Evolutionary conservation across 2,797 vertebrate species (phyloP).

Genomic region (Helostoma temminkii): DNA sequence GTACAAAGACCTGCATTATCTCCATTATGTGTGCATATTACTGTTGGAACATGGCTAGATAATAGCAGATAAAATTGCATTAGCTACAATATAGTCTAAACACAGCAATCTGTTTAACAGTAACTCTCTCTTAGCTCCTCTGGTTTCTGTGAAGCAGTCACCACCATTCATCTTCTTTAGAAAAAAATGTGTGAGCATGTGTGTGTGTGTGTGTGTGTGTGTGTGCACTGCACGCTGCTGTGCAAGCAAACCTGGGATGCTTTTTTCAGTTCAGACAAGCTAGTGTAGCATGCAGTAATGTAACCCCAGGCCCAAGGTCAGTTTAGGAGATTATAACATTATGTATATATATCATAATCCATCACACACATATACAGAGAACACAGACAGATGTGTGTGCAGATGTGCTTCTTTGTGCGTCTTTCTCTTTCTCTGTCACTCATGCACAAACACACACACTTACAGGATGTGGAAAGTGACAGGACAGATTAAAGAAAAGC

Average conservation of each 20-base stretch:
- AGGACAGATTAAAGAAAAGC: neutral
- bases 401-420: neutral
- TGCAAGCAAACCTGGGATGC: constrained; percentile 11
- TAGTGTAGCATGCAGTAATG: constrained; percentile 64
- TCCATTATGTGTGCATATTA: neutral
- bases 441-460: neutral
- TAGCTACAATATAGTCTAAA: constrained; percentile 14
- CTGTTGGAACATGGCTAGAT: neutral
- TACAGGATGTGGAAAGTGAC: neutral
- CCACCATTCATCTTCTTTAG: constrained; percentile 36
- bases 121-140: constrained; percentile 25
- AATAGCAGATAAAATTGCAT: constrained; percentile 29
- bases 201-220: neutral
- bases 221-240: neutral
- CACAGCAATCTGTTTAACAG: constrained; percentile 43
- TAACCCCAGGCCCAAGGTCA: constrained; percentile 70
- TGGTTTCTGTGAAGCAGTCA: constrained; percentile 24
- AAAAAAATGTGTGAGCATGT: constrained; percentile 15
- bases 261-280: constrained; percentile 43
- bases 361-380: constrained; percentile 32
- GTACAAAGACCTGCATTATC: neutral
- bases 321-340: constrained; percentile 31
- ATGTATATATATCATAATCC: too few species aligned
- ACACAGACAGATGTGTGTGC: constrained; percentile 27
- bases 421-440: neutral